Percentiles rank a stretch among this genome's conserved stretches.
phyloP scores from a whole-genome alignment of 2,113 vertebrate species.

The Struthio camelus region DNA sequence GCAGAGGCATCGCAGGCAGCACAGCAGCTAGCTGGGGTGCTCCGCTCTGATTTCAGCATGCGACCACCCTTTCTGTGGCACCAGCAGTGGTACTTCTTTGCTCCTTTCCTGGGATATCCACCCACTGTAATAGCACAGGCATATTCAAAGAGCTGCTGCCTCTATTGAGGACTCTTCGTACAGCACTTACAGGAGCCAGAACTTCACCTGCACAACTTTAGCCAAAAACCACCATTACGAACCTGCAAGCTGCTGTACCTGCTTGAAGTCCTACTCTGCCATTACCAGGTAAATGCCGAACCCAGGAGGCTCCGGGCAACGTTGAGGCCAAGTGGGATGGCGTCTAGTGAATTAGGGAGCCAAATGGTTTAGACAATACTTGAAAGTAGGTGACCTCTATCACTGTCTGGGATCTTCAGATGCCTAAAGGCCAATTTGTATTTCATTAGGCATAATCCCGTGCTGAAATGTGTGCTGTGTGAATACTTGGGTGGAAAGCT shows the following conservation, averaged over 20 bases:
- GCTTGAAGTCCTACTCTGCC: not conserved
- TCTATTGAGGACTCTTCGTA: not conserved
- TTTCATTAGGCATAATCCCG: not conserved
- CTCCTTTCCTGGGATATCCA: not conserved
- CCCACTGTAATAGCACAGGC: rapidly evolving
- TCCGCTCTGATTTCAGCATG: not conserved
- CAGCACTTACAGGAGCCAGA: not conserved
- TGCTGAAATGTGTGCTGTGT: not conserved
- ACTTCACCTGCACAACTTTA: not conserved
- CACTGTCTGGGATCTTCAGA: not conserved
- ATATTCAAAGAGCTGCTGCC: not conserved
- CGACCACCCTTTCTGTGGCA: not conserved
- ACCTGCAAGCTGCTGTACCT: not conserved
- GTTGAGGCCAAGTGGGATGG: not conserved
- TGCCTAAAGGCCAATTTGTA: not conserved
- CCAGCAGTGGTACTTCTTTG: not conserved
- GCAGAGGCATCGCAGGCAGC: not conserved
- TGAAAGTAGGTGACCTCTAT: rapidly evolving
- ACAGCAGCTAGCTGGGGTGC: rapidly evolving
- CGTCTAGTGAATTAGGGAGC: not conserved
- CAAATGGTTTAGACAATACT: not conserved
- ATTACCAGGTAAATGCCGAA: not conserved
- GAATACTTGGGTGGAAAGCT: not conserved
- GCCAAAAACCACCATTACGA: not conserved
- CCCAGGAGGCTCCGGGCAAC: not conserved